Evolutionary conservation across 2,113 vertebrate genomes (phyloP).

Genomic region (Piliocolobus tephrosceles): DNA sequence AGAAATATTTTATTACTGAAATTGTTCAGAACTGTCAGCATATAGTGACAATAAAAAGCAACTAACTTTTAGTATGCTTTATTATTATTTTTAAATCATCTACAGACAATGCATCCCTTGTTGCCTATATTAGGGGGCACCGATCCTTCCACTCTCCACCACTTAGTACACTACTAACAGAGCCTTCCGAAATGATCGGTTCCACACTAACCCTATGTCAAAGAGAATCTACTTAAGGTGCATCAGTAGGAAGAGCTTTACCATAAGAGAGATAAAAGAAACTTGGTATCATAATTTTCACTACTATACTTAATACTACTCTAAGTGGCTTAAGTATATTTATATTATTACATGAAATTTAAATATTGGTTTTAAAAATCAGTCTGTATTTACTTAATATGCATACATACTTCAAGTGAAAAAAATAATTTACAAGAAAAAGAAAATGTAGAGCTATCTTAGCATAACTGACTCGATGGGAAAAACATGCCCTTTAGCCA

Average conservation of each 20-base stretch:
- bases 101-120: neutral
- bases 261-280: neutral
- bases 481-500: neutral
- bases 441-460: neutral
- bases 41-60: neutral
- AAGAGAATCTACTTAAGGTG: neutral
- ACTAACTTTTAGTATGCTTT: neutral
- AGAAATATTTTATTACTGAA: neutral
- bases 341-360: neutral
- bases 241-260: neutral
- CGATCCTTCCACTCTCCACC: neutral
- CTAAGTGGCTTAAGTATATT: neutral
- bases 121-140: neutral
- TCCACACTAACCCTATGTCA: neutral
- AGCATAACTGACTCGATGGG: neutral
- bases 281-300: neutral
- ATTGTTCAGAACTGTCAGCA: neutral
- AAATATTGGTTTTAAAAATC: slow-evolving; percentile 32
- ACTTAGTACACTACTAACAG: neutral
- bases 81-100: neutral
- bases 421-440: neutral
- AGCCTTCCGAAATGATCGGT: neutral
- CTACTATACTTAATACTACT: neutral
- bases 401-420: neutral
- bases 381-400: neutral